phyloP scores from a whole-genome alignment of 2,797 vertebrate species.

The Neosilurus hyrtlii region DNA sequence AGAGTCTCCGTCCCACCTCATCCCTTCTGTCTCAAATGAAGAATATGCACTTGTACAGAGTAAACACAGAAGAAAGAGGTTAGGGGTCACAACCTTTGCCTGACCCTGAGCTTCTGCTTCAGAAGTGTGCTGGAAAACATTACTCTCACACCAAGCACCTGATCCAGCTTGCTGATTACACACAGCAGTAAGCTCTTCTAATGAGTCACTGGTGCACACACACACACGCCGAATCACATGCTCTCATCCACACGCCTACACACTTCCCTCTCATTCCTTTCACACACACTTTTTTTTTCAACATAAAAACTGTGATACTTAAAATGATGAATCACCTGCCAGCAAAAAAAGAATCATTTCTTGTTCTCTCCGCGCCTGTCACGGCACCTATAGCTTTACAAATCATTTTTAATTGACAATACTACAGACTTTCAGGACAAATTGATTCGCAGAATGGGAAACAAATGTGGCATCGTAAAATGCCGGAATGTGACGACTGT shows the following conservation, averaged over 20 bases:
- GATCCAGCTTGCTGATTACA: constrained; percentile 29
- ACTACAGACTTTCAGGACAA: constrained; percentile 21
- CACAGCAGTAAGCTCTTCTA: constrained; percentile 5
- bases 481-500: constrained; percentile 20
- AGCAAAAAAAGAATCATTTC: constrained; percentile 30
- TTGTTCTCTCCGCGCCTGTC: constrained; percentile 32
- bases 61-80: constrained; percentile 2
- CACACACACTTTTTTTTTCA: constrained; percentile 4
- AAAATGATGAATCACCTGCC: constrained; percentile 50
- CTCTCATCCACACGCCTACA: constrained; percentile 23
- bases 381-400: constrained; percentile 44
- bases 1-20: constrained; percentile 34
- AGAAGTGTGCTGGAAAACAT: constrained; percentile 16
- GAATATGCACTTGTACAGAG: neutral
- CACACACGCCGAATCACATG: constrained; percentile 1
- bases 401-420: constrained; percentile 61
- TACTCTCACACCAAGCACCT: neutral
- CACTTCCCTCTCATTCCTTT: constrained; percentile 14
- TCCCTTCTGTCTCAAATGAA: constrained; percentile 37
- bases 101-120: constrained; percentile 38
- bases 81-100: constrained; percentile 17
- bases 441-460: constrained; percentile 37
- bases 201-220: constrained; percentile 33
- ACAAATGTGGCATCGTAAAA: constrained; percentile 37
- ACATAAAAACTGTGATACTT: constrained; percentile 38